These are phyloP conservation scores for Andrena dorsata DNA, from an alignment of 2,888 invertebrate genomes.

Conservation along the genomic window DNA sequence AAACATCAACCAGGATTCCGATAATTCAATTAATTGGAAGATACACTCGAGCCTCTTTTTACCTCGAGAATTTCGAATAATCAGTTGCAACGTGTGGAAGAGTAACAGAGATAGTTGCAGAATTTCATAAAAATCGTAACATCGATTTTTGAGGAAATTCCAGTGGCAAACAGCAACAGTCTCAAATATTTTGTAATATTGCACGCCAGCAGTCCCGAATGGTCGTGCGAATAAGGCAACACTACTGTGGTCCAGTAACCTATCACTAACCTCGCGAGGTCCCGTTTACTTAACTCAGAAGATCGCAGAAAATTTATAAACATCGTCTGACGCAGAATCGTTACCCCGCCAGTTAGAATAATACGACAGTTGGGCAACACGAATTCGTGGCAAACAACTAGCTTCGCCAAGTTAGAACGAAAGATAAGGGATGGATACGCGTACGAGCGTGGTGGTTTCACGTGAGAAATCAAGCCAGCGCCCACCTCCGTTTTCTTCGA, in stretches of 20 bases:
- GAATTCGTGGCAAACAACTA: constrained; percentile 42
- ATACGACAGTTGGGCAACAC: not conserved
- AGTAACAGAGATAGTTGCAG: too few relatives aligned
- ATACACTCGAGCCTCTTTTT: too few relatives aligned
- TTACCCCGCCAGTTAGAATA: not conserved
- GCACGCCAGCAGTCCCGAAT: too few relatives aligned
- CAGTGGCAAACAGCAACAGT: too few relatives aligned
- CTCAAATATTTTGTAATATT: too few relatives aligned
- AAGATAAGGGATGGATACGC: constrained; percentile 39
- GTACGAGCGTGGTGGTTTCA: constrained; percentile 29
- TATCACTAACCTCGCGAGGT: not conserved
- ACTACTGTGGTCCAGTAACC: too few relatives aligned
- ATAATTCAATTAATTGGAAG: not conserved
- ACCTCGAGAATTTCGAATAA: too few relatives aligned
- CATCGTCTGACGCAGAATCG: not conserved
- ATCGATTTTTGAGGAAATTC: too few relatives aligned
- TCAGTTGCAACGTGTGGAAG: too few relatives aligned
- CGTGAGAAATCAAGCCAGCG: constrained; percentile 39
- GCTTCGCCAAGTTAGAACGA: constrained; percentile 6
- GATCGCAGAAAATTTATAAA: not conserved
- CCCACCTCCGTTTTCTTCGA: constrained; percentile 42
- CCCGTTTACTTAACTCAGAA: not conserved
- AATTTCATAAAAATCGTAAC: too few relatives aligned
- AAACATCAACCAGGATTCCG: not conserved
- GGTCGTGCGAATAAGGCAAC: too few relatives aligned